Base-by-base conservation (phyloP, 2,113 vertebrate genomes). In the Diphyllodes magnificus region DNA sequence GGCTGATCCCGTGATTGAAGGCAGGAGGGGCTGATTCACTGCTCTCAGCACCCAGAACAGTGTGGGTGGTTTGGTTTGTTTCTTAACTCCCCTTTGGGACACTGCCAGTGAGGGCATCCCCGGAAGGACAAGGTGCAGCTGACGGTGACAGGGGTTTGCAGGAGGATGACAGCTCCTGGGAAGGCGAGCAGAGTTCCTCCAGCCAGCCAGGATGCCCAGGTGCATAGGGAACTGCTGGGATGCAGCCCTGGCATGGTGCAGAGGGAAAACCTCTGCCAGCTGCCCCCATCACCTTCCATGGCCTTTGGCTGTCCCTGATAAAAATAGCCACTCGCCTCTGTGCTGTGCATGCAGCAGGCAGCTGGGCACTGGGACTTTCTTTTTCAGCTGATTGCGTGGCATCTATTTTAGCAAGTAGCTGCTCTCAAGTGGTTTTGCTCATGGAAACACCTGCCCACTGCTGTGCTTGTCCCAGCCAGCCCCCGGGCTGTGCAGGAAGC, bases 401-500 rank as follows among this genome's bases (percentile, higher is more conserved):
- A 1, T 60, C 86, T 86, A 64, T 95, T 92, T 94, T 90, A 84
- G 75, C 94, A 86, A 92, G 79, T 39, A 24, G 45, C 75, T 82
- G 82, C 59, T 92, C 85, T 93, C 6, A 0, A 39, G 91, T 61
- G 63, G 51, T 77, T 93, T 83, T 82, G 56, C 82, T 77, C 11
- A 1, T 93, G 90, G 79, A 70, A 94, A 92, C 90, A 93, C 86
- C 88, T 95, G 80, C 47, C 70, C 3, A 1, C 56, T 51, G 37
- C 51, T 86, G 70, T 44, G 61, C 59, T 64, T 1, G 1, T 9
- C 45, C 60, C 66, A 73, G 50, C 18, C 54, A 79, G 50, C 53
- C 69, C 53, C 40, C 0, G 0, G 54, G 59, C 44, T 82, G 3
- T 2, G 49, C 3, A 15, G 44, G 75, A 70, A 85, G n/a, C 57